Conservation (phyloP, 2,888 invertebrate genomes). For the Branchipolynoe longqiensis region DNA sequence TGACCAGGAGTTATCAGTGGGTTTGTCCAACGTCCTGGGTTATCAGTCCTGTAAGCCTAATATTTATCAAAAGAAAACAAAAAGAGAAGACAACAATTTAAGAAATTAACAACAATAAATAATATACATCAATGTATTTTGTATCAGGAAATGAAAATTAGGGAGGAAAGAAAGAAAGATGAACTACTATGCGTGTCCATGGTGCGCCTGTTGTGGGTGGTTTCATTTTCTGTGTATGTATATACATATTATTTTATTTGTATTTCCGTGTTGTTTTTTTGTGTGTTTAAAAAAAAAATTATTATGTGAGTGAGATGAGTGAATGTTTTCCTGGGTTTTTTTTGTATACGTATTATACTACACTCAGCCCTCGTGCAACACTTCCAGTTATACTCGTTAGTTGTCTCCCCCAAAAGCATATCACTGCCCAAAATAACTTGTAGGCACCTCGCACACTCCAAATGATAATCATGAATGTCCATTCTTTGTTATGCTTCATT, state of each 20-base stretch:
- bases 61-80: not conserved
- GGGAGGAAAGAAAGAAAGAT: no score
- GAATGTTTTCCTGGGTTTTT: constrained; percentile 34
- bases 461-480: constrained; percentile 40
- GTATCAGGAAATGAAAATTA: no score
- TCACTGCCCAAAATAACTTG: constrained; percentile 42
- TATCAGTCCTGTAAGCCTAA: constrained; percentile 23
- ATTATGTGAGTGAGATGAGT: constrained; percentile 32
- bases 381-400: constrained; percentile 15
- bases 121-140: no score
- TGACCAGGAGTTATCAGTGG: constrained; percentile 30
- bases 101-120: constrained; percentile 10
- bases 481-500: constrained; percentile 25
- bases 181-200: no score
- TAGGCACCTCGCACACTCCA: no score
- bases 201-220: constrained; percentile 34
- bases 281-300: no score
- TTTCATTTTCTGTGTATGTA: no score
- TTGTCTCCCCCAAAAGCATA: constrained; percentile 51
- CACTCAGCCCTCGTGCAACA: constrained; percentile 7
- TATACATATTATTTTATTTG: no score
- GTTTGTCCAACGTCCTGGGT: constrained; percentile 47
- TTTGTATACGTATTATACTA: no score
- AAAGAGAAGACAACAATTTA: not conserved
- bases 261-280: no score